Base-by-base conservation (phyloP, 53 echinoderm and acorn worm genomes). In the Luidia sarsii region DNA sequence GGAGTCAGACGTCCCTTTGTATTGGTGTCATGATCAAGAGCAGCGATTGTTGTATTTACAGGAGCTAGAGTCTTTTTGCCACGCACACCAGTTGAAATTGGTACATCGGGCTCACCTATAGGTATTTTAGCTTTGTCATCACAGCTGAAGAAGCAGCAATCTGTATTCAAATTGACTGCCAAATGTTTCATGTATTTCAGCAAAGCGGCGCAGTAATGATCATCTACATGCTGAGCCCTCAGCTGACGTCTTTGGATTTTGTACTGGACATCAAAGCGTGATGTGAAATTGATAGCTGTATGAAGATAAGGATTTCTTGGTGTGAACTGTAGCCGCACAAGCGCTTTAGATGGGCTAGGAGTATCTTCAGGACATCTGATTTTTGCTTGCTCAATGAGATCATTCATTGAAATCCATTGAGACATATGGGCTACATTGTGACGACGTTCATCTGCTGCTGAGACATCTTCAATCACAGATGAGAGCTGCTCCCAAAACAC, bases 51-150 rank as follows among this genome's bases (percentile, higher is more conserved):
- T 19, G 85, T 39, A 28, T 59, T 65, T 21, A 72, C 25, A 22
- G 75, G 63, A 14, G 33, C 65, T 11, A 85, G 29, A 14, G 49
- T 48, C 65, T 31, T 31, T n/a, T 48, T 30, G 16, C 85, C 85
- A 22, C 73, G 29, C 28, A 75, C 85, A 21, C 75, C 74, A 3
- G 74, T 75, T 16, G 75, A 55, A 48, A 85, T 64, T n/a, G 48
- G 49, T 41, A 33, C 59, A 14, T 72, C 85, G 14, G 85, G 75
- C 24, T 75, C 85, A 15, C 65, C 85, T 39, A 62, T 56, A 14
- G 63, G 50, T 14, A 85, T 50, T 52, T 85, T 85, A n/a, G 63
- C 22, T 52, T 85, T 75, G 65, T 85, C 75, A 51, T 85, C 85
- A 18, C 38, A 33, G 50, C 85, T 74, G 22, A 77, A 37, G 21